Evolutionary conservation across 2,888 invertebrate species (phyloP), one percentile per base, ranked within the genome.

Genomic region (Hirtodrosophila histrioides): DNA sequence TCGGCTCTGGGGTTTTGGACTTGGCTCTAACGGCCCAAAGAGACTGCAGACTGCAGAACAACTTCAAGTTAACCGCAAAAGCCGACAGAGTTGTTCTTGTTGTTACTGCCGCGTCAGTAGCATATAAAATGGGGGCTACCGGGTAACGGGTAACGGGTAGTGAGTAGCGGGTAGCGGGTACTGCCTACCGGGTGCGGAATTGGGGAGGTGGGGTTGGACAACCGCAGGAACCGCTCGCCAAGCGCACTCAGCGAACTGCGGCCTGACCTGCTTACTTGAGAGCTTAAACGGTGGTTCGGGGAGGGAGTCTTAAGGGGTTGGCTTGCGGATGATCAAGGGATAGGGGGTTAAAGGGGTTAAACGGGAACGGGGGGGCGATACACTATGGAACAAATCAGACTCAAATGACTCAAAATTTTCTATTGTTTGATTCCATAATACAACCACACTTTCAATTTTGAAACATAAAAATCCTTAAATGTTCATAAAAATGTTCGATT

Each of bases 231-330:
- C 86, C 82, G 81, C 82, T 79, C 67, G 65, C 77, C 78, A 69
- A 57, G 64, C 67, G 65, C 80, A 79, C 80, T 77, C 77, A 79
- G 70, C 78, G 69, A 78, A 67, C 79, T 78, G 73, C 72, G 79
- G 80, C 61, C 72, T 82, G 81, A 82, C 81, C 81, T 82, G 86
- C 83, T 82, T 82, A 87, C 86, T 87, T 68, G 67, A 54, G 57
- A 64, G 65, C 72, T 62, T 11, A 46, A 35, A 49, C 70, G 46
- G 50, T 27, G 36, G 27, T 3, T 3, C 24, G 9, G 4, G 0
- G 7, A 35, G 36, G 48, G 8, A 48, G 36, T n/a, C 7, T 10
- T 27, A 27, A n/a, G 17, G 8, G 9, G 6, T 6, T 1, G 12
- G 27, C 9, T n/a, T 0, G 8, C 9, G 4, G 9, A n/a, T 6